Conservation (phyloP, 2,888 invertebrate species). For the Ligdia adustata region DNA sequence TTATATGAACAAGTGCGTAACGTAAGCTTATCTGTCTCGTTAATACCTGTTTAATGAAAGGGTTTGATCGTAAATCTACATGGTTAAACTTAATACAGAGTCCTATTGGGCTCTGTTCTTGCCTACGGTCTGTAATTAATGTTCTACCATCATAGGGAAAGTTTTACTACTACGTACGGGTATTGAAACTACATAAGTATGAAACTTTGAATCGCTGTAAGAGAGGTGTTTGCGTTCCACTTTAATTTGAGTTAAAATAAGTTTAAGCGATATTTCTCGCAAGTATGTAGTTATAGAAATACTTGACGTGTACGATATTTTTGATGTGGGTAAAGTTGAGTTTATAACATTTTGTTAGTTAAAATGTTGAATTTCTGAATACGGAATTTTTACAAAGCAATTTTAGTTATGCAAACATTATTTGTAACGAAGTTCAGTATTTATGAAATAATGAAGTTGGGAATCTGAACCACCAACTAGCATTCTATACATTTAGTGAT, state of each 20-base stretch:
- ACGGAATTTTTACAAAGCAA: neutral
- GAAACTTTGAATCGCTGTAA: slow-evolving; percentile 71
- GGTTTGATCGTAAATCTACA: slow-evolving; percentile 82
- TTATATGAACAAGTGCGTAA: slow-evolving; percentile 75
- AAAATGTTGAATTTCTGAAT: slow-evolving; percentile 11
- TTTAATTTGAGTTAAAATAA: slow-evolving; percentile 74
- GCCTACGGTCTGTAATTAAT: slow-evolving; percentile 74
- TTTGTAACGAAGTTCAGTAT: no score
- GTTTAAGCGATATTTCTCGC: slow-evolving; percentile 59
- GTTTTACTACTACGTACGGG: slow-evolving; percentile 68
- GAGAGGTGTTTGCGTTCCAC: slow-evolving; percentile 69
- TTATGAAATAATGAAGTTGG: no score
- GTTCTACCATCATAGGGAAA: slow-evolving; percentile 75
- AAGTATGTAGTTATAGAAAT: slow-evolving; percentile 43
- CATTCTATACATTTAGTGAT: no score
- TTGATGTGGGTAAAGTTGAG: slow-evolving; percentile 23
- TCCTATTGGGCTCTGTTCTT: slow-evolving; percentile 70
- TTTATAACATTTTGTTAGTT: slow-evolving; percentile 5
- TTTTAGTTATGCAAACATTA: neutral
- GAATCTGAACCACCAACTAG: no score
- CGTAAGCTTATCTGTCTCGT: slow-evolving; percentile 76
- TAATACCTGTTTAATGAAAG: slow-evolving; percentile 83
- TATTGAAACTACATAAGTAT: slow-evolving; percentile 78
- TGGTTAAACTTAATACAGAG: slow-evolving; percentile 75
- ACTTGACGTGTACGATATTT: slow-evolving; percentile 25